A percentile compares a stretch with the other conserved stretches of the same genome.
Evolutionary conservation across 1,140 invertebrate genomes (phyloP).

Genomic region (Orchestia grillus): DNA sequence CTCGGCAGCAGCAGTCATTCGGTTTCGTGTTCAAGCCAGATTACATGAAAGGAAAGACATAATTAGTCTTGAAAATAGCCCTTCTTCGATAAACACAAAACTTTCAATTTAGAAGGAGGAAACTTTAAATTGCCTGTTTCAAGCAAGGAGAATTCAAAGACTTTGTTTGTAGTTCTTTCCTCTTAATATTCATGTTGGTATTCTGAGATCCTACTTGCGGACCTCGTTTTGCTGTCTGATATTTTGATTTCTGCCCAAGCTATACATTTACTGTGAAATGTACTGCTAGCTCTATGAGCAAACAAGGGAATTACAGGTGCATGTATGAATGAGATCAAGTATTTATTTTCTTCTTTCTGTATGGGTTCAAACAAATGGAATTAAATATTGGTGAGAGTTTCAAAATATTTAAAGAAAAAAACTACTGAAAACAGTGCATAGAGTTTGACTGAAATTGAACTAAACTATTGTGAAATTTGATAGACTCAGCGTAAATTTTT

Average conservation of each 20-base stretch:
- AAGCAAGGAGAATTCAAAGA: neutral
- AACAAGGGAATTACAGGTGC: too few species aligned
- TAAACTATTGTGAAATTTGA: too few species aligned
- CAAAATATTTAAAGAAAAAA: too few species aligned
- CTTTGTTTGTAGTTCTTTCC: neutral
- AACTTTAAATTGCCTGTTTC: neutral
- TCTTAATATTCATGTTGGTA: neutral
- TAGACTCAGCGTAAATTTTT: too few species aligned
- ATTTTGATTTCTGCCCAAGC: neutral
- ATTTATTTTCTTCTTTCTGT: too few species aligned
- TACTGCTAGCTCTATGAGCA: neutral
- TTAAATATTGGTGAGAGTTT: too few species aligned
- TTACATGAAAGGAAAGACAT: neutral
- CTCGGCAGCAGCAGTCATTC: neutral
- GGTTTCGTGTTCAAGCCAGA: neutral
- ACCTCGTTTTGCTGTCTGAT: neutral
- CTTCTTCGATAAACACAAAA: neutral
- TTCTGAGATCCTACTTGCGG: neutral
- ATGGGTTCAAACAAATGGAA: too few species aligned
- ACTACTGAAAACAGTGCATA: too few species aligned
- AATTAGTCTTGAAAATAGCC: neutral
- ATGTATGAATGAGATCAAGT: too few species aligned
- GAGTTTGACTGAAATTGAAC: too few species aligned
- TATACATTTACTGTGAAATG: neutral
- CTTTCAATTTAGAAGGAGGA: neutral